Evolutionary conservation across 2,888 invertebrate species (phyloP).

Genomic region (Allophyes oxyacanthae): DNA sequence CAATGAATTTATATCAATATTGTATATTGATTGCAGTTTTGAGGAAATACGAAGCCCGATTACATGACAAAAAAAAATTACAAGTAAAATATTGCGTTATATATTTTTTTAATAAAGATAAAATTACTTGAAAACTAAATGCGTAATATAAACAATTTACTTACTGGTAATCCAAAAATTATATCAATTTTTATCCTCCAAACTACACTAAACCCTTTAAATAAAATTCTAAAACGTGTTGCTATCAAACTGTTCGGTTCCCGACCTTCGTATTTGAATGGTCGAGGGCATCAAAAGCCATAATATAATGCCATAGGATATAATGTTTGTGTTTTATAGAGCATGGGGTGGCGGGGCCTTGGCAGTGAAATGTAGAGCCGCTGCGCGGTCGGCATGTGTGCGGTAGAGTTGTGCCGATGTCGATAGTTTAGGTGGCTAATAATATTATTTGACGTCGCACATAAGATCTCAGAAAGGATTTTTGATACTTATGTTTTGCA

Average conservation of each 20-base stretch:
- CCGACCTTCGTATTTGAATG: slow-evolving; percentile 41
- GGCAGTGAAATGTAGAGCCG: slow-evolving; percentile 74
- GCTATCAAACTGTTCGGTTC: slow-evolving; percentile 5
- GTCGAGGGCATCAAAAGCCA: slow-evolving; percentile 33
- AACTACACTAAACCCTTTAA: neutral
- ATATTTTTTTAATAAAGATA: no score
- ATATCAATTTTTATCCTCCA: no score
- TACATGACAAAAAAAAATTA: no score
- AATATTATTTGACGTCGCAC: neutral
- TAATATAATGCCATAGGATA: slow-evolving; percentile 27
- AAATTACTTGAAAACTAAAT: no score
- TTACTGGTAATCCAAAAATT: no score
- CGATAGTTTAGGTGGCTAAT: slow-evolving; percentile 36
- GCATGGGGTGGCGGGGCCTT: slow-evolving; percentile 69
- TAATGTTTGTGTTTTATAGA: slow-evolving; percentile 54
- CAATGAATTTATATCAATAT: no score
- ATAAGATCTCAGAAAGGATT: no score
- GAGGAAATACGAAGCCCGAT: no score
- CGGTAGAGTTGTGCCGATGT: slow-evolving; percentile 54
- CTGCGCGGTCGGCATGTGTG: slow-evolving; percentile 48
- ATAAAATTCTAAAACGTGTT: slow-evolving; percentile 6
- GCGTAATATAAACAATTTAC: no score
- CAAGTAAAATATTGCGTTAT: no score
- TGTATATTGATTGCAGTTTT: no score
- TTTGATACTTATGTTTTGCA: no score